These are phyloP conservation scores for Paguma larvata DNA, from an alignment of 2,797 vertebrate species.

Conservation along the genomic window DNA sequence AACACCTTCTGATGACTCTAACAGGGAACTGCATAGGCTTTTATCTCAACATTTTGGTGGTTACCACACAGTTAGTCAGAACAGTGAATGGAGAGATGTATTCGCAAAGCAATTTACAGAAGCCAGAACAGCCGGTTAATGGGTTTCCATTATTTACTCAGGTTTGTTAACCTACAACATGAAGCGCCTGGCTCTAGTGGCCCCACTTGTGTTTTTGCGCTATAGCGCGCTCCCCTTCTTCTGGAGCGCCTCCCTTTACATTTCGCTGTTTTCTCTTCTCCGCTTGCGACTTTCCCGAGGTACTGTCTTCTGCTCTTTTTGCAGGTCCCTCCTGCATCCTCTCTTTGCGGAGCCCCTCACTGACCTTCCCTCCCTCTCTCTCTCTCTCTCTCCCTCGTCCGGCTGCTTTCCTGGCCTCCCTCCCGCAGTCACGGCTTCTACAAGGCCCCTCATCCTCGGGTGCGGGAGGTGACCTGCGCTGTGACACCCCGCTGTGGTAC, in stretches of 20 bases:
- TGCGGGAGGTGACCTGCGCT: not conserved
- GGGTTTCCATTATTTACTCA: too few species aligned
- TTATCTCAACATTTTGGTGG: too few species aligned
- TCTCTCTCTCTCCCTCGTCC: not conserved
- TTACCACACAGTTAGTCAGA: too few species aligned
- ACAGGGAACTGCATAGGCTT: too few species aligned
- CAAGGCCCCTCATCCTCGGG: not conserved
- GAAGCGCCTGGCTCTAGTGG: not conserved
- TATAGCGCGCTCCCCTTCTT: not conserved
- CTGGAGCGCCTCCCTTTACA: not conserved
- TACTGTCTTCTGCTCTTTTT: not conserved
- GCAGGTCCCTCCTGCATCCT: too few species aligned
- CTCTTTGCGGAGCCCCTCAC: not conserved
- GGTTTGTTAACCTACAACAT: too few species aligned
- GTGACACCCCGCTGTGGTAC: too few species aligned
- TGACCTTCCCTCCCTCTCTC: not conserved
- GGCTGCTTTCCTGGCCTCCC: not conserved
- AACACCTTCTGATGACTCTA: too few species aligned
- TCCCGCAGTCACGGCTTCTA: not conserved
- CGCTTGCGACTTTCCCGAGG: not conserved
- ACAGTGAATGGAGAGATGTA: too few species aligned
- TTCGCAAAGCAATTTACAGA: too few species aligned
- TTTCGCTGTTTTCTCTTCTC: not conserved
- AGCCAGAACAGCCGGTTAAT: too few species aligned
- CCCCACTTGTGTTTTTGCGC: not conserved